phyloP scores from a whole-genome alignment of 2,888 invertebrate genomes.

The Patella depressa region DNA sequence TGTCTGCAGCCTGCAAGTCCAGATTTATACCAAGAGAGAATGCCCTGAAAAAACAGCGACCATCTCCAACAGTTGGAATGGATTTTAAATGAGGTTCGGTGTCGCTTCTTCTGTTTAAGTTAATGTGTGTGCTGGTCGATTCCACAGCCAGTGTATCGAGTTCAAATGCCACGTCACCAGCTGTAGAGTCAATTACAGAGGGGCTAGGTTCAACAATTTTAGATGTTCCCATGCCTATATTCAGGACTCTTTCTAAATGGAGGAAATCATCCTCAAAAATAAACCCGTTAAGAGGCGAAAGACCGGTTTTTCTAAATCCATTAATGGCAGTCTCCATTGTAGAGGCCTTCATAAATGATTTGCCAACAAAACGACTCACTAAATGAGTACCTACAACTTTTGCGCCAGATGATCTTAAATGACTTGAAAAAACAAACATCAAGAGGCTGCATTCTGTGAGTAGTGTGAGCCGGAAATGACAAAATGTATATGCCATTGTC shows the following conservation, averaged over 20 bases:
- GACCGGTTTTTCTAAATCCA: neutral
- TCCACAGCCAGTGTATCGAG: too few relatives aligned
- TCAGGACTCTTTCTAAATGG: too few relatives aligned
- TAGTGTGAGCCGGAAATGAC: neutral
- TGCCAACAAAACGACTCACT: neutral
- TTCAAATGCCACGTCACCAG: too few relatives aligned
- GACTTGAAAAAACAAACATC: neutral
- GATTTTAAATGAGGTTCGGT: neutral
- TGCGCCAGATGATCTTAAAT: neutral
- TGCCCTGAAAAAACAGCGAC: neutral
- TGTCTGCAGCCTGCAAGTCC: neutral
- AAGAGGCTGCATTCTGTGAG: constrained; percentile 1
- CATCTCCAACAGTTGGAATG: neutral
- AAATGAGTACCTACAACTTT: neutral
- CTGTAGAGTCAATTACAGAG: too few relatives aligned
- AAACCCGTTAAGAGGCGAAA: neutral
- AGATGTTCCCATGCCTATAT: too few relatives aligned
- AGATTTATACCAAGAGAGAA: neutral
- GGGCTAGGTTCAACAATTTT: too few relatives aligned
- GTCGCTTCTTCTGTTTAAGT: too few relatives aligned
- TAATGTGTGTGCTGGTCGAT: too few relatives aligned
- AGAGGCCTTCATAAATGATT: neutral
- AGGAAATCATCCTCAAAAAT: neutral
- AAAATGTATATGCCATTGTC: neutral
- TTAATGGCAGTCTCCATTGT: neutral